These are phyloP conservation scores for Mayetiola destructor DNA, from an alignment of 2,888 invertebrate genomes.

Conservation along the genomic window DNA sequence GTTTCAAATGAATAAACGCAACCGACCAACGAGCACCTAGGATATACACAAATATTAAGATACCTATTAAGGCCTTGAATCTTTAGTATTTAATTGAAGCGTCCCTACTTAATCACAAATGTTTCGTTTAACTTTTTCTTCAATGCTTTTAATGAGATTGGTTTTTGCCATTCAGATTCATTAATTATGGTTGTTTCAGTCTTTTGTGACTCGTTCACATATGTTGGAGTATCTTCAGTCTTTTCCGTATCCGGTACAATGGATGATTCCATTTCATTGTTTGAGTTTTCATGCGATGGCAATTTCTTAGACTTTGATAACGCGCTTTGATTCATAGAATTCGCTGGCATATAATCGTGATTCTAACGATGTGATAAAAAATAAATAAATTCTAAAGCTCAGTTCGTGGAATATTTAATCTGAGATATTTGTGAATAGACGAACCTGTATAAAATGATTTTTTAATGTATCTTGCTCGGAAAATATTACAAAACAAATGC, in stretches of 20 bases:
- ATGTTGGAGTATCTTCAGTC: conserved; percentile 12
- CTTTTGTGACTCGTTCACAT: conserved; percentile 7
- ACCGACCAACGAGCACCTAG: conserved; percentile 39
- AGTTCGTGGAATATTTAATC: not conserved
- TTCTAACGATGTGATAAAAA: conserved; percentile 18
- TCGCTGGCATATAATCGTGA: conserved; percentile 22
- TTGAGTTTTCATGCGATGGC: not conserved
- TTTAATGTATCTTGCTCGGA: conserved; percentile 26
- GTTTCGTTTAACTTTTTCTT: conserved; percentile 16
- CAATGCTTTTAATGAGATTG: conserved; percentile 18
- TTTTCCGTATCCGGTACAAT: conserved; percentile 16
- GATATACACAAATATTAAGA: not conserved
- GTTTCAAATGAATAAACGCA: conserved; percentile 42
- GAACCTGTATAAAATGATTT: conserved; percentile 28
- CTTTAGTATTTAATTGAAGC: conserved; percentile 17
- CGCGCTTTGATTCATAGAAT: conserved; percentile 14
- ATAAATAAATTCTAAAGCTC: not conserved
- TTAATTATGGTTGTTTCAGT: not conserved
- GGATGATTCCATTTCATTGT: conserved; percentile 20
- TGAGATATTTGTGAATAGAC: not conserved
- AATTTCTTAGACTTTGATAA: conserved; percentile 11
- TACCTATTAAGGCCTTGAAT: no score
- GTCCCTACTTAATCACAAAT: conserved; percentile 16
- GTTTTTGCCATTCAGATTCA: conserved; percentile 9
- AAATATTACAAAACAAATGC: conserved; percentile 25